phyloP scores from a whole-genome alignment of 64 coral and sea anemone genomes.

The Stichodactyla mertensii region DNA sequence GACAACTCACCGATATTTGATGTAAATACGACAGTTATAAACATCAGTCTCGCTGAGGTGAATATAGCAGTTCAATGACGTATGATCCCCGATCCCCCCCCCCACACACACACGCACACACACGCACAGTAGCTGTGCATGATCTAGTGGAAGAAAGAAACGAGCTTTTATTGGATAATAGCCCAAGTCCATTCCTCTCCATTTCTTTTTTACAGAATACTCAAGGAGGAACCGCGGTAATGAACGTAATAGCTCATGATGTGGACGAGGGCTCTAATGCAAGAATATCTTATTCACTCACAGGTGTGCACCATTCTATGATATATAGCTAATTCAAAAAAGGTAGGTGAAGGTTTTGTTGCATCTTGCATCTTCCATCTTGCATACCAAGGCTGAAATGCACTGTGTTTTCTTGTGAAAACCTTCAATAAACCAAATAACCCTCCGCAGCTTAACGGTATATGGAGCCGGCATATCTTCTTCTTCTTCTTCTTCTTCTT shows the following conservation, averaged over 20 bases:
- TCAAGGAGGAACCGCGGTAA: neutral
- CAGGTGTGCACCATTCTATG: neutral
- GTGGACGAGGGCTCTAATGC: slow-evolving; percentile 11
- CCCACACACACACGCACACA: neutral
- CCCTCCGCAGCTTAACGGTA: no score
- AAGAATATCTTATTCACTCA: neutral
- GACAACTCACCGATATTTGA: slow-evolving; percentile 13
- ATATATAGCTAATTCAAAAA: no score
- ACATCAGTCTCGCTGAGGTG: slow-evolving; percentile 8
- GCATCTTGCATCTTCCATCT: no score
- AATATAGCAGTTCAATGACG: no score
- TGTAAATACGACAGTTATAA: neutral
- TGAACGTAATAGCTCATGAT: neutral
- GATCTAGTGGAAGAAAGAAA: neutral
- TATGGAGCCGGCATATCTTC: no score
- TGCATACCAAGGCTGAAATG: no score
- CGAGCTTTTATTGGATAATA: neutral
- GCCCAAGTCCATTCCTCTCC: neutral
- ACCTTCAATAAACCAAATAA: no score
- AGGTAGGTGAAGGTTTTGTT: no score
- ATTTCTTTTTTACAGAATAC: slow-evolving; percentile 9
- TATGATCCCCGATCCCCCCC: neutral
- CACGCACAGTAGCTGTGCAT: neutral
- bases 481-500: no score
- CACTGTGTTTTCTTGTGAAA: no score